Base-by-base conservation (phyloP, 2,113 vertebrate species). In the Gymnobelideus leadbeateri region DNA sequence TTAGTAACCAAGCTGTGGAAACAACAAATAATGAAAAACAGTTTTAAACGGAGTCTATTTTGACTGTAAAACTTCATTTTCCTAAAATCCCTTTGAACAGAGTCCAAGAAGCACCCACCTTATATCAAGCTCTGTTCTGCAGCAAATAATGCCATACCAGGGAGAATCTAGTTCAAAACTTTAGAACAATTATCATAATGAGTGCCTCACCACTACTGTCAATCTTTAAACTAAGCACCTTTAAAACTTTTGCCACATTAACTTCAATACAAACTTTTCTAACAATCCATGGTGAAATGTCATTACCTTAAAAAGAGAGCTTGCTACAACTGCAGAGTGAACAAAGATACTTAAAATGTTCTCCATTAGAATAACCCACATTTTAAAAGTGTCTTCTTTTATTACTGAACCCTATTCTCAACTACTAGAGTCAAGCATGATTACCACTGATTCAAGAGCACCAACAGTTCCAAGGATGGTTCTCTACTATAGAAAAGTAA, bases 241-340 rank as follows among this genome's bases (percentile, higher is more conserved):
- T 93, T 61, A 51, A 93, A 93, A 94, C 16, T 37, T 89, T 21
- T 84, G 52, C 91, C 31, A 89, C n/a, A 53, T n/a, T 50, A 96
- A 92, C 91, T 51, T 53, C 31, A 55, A 90, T 21, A 91, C 37
- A 77, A 49, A 92, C 24, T 28, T 37, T 57, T 90, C 61, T 28
- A 61, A 61, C 52, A 92, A 11, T 84, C 2, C 12, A 91, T 89
- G 68, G 53, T 4, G 90, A 95, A 94, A 84, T 43, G 8, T 6
- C 37, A 46, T 90, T 24, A 11, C 89, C 23, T 90, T 50, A 47
- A 90, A 47, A 90, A 55, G 24, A 55, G 54, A 55, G 6, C 6
- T 25, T 47, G 46, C 24, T 26, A 90, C 23, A 46, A 25, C 47
- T 92, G 26, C 3, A 84, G 55, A 94, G 46, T n/a, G 43, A 8